Evolutionary conservation across 2,113 vertebrate genomes (phyloP), one percentile per base, ranked within the genome.

Genomic region (Eublepharis macularius): DNA sequence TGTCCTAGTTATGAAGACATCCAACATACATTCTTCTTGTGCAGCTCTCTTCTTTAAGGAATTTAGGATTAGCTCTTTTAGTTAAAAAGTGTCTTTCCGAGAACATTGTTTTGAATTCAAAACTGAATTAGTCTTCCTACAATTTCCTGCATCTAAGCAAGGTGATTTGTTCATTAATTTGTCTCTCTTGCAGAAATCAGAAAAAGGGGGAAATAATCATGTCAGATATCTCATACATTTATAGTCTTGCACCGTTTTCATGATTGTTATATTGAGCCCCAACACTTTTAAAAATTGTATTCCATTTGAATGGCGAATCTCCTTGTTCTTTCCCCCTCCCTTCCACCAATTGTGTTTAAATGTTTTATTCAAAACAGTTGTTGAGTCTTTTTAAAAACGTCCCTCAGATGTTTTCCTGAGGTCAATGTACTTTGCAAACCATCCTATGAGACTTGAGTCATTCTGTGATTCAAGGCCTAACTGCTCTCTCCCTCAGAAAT

Each of bases 361-460:
- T 95, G 24, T 95, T 95, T 96, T 91, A 95, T 96, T 96, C 91
- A 93, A 94, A 95, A 89, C 88, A 76, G 81, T 95, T 94, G 86
- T 95, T 92, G 89, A 91, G 77, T 92, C 94, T 94, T 94, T 92
- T 92, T 92, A 92, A 94, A 96, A 95, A 91, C 49, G 92, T 93
- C 92, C 82, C 89, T 91, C 82, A 88, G 91, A 94, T 94, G 90
- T 87, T 92, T 96, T 94, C 76, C 90, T 94, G 94, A 96, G 96
- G 95, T 96, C 94, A 96, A 92, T 95, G 93, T 94, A 95, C 92
- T 95, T 94, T 96, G 95, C 95, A 96, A 96, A 96, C 95, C 93
- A 95, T 95, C 94, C 94, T 93, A 41, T 73, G 95, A 96, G 95
- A 94, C 91, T 88, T 94, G 93, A 95, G 94, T 95, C 93, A 93